A percentile compares a stretch with the other conserved stretches of the same genome.
Evolutionary conservation across 1,140 invertebrate genomes (phyloP).

Genomic region (Elysia chlorotica): DNA sequence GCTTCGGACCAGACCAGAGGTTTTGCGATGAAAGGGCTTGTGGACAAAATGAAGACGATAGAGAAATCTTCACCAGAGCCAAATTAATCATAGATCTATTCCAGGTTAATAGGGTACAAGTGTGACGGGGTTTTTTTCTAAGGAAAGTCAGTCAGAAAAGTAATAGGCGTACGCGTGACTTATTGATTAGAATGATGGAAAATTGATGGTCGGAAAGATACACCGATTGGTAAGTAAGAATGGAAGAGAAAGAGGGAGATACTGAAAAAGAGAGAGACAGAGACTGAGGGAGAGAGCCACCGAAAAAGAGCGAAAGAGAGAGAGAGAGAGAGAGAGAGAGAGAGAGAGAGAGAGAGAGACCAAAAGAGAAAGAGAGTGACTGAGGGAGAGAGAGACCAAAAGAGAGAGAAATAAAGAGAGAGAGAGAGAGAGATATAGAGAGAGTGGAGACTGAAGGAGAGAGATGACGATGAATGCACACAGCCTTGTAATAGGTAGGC

Average conservation of each 20-base stretch:
- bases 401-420: background rate
- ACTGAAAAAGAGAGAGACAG: background rate
- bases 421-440: background rate
- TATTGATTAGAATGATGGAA: conserved; percentile 14
- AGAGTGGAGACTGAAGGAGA: background rate
- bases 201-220: conserved; percentile 11
- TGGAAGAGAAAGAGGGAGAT: background rate
- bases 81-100: no score
- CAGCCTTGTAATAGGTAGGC: no score
- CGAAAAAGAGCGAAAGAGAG: background rate
- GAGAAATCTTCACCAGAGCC: no score
- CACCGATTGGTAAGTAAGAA: background rate
- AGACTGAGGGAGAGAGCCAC: background rate
- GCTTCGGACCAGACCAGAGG: no score
- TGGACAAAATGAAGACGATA: no score
- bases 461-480: background rate
- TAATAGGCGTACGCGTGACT: no score
- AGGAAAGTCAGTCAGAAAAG: no score
- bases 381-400: background rate
- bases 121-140: no score
- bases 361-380: background rate
- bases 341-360: background rate
- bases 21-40: no score
- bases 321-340: background rate
- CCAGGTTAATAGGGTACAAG: no score